phyloP scores from a whole-genome alignment of 2,888 invertebrate genomes.

The Sphaerophoria taeniata region DNA sequence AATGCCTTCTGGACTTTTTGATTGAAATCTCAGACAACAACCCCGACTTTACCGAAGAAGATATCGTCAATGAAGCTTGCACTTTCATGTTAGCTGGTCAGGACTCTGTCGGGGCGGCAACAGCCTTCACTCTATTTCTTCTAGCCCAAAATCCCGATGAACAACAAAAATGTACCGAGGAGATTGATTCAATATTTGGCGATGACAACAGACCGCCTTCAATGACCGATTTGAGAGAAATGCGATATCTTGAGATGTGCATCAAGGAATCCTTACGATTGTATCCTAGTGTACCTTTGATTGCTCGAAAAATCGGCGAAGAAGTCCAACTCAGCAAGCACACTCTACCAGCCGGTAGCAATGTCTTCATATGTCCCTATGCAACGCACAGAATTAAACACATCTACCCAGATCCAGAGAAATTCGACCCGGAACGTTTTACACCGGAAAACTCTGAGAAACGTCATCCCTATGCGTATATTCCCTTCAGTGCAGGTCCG shows the following conservation, averaged over 20 bases:
- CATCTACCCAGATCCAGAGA: slow-evolving; percentile 85
- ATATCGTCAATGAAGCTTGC: slow-evolving; percentile 85
- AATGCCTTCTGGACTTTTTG: slow-evolving; percentile 84
- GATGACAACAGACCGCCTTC: slow-evolving; percentile 82
- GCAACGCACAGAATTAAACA: slow-evolving; percentile 85
- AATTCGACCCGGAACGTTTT: slow-evolving; percentile 85
- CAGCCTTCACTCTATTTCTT: slow-evolving; percentile 85
- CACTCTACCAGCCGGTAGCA: slow-evolving; percentile 84
- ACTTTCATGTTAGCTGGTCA: slow-evolving; percentile 87
- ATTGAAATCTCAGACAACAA: slow-evolving; percentile 84
- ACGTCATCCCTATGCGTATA: slow-evolving; percentile 85
- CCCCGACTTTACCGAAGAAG: slow-evolving; percentile 84
- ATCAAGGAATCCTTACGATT: slow-evolving; percentile 87
- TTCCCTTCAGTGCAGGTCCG: slow-evolving; percentile 86
- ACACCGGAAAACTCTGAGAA: slow-evolving; percentile 83
- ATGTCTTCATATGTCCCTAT: slow-evolving; percentile 84
- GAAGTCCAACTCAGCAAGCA: slow-evolving; percentile 82
- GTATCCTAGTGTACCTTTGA: slow-evolving; percentile 82
- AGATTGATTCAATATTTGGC: slow-evolving; percentile 83
- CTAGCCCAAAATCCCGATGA: slow-evolving; percentile 84
- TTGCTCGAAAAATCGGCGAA: slow-evolving; percentile 81
- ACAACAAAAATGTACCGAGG: slow-evolving; percentile 83
- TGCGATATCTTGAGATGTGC: slow-evolving; percentile 88
- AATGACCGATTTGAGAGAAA: slow-evolving; percentile 85
- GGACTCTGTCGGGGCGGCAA: slow-evolving; percentile 85